Conservation (phyloP, 2,797 vertebrate genomes). For the Micropoecilia bifurca region DNA sequence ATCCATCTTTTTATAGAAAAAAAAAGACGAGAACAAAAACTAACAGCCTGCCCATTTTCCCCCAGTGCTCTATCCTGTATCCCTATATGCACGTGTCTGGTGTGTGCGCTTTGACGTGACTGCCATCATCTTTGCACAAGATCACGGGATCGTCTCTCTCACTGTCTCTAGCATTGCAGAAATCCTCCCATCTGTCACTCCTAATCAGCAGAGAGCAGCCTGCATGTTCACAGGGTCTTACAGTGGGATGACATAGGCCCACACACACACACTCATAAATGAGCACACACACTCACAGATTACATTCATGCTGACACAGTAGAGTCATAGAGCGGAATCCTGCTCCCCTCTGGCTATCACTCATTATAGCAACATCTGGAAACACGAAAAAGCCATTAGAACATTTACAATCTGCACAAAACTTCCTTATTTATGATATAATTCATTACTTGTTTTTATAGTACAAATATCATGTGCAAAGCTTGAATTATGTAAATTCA, state of each 20-base stretch:
- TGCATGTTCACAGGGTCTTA: constrained; percentile 66
- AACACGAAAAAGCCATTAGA: constrained; percentile 5
- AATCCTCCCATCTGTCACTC: constrained; percentile 77
- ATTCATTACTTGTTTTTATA: not conserved
- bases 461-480: not conserved
- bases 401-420: not conserved
- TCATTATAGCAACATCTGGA: constrained; percentile 27
- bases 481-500: not conserved
- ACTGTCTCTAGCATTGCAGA: constrained; percentile 56
- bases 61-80: constrained; percentile 38
- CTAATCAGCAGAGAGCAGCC: constrained; percentile 73
- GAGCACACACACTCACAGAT: constrained; percentile 30
- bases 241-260: constrained; percentile 39
- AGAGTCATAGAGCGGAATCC: constrained; percentile 48
- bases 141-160: constrained; percentile 62
- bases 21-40: constrained; percentile 5
- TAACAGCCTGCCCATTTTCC: constrained; percentile 47
- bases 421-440: not conserved
- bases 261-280: constrained; percentile 5
- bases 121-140: constrained; percentile 57
- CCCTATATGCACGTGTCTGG: constrained; percentile 43
- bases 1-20: not conserved
- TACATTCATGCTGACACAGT: constrained; percentile 65
- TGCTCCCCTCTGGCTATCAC: constrained; percentile 14
- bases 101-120: constrained; percentile 38